phyloP scores from a whole-genome alignment of 1,140 invertebrate genomes.

The Papilio machaon region DNA sequence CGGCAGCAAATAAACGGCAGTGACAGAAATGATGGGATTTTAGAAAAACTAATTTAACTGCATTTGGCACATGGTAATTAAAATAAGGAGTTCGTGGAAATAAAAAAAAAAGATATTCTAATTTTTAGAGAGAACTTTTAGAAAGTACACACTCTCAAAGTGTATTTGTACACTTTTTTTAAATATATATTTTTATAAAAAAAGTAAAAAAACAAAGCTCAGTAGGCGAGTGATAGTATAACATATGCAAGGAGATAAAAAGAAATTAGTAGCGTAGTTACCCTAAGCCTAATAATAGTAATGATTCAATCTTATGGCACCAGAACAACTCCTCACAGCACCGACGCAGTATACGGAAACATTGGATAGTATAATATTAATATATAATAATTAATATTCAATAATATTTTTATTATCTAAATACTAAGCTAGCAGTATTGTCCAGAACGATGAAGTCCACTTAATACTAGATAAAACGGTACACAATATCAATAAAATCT shows the following conservation, averaged over 20 bases:
- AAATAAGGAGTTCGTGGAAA: constrained; percentile 29
- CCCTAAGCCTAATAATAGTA: constrained; percentile 63
- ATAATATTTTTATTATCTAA: constrained; percentile 46
- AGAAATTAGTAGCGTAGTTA: constrained; percentile 58
- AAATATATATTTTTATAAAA: constrained; percentile 39
- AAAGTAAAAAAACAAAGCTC: constrained; percentile 33
- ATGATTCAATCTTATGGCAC: constrained; percentile 71
- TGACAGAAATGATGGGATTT: constrained; percentile 52
- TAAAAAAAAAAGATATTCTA: constrained; percentile 22
- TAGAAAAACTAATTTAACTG: constrained; percentile 40
- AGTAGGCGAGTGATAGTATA: constrained; percentile 28
- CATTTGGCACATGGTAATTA: constrained; percentile 66
- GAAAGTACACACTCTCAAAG: constrained; percentile 20
- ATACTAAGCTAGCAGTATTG: constrained; percentile 67
- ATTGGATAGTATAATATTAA: constrained; percentile 34
- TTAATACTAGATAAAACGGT: constrained; percentile 66
- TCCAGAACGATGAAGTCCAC: constrained; percentile 59
- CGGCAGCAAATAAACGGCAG: constrained; percentile 58
- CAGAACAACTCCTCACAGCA: constrained; percentile 54
- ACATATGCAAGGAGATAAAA: constrained; percentile 45
- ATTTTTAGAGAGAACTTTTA: constrained; percentile 29
- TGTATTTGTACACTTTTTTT: not conserved
- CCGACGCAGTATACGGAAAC: constrained; percentile 41
- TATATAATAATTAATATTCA: constrained; percentile 37
- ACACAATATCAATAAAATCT: constrained; percentile 47